phyloP scores from a whole-genome alignment of 2,113 vertebrate species.

The Platysternon megacephalum region DNA sequence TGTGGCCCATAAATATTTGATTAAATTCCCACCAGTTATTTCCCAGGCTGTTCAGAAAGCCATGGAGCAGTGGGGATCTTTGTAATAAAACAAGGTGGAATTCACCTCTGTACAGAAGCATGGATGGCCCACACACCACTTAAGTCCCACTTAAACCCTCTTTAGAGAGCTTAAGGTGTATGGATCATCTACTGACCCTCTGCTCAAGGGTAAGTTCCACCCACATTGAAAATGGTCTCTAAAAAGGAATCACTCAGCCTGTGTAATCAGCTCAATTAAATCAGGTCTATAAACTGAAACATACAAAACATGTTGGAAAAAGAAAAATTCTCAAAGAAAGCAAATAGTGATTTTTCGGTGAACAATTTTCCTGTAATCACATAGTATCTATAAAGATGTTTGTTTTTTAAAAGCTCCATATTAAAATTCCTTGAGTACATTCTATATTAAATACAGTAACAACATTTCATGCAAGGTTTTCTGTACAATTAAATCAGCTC shows the following conservation, averaged over 20 bases:
- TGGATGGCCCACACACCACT: neutral
- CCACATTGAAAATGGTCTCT: neutral
- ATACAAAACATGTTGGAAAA: constrained; percentile 26
- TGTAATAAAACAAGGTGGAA: neutral
- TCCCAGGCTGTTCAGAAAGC: neutral
- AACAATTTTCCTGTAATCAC: constrained; percentile 67
- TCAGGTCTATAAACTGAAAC: neutral
- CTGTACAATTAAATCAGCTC: constrained; percentile 86
- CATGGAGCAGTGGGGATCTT: neutral
- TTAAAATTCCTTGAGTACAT: constrained; percentile 87
- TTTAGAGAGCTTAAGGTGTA: constrained; percentile 26
- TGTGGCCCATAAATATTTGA: neutral
- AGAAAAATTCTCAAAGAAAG: constrained; percentile 79
- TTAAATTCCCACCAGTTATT: neutral
- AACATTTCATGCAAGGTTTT: constrained; percentile 88
- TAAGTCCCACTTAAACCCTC: neutral
- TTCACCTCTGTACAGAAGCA: neutral
- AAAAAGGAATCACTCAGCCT: constrained; percentile 13
- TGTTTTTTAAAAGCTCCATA: constrained; percentile 74
- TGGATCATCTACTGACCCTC: constrained; percentile 35
- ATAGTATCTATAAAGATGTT: constrained; percentile 73
- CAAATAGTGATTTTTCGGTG: constrained; percentile 77
- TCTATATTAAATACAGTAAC: constrained; percentile 94
- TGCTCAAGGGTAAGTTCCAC: constrained; percentile 5
- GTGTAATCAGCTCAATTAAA: constrained; percentile 21